A percentile compares a stretch with the other conserved stretches of the same genome.
Conservation (phyloP, 2,113 vertebrate species). For the Pollachius pollachius region DNA sequence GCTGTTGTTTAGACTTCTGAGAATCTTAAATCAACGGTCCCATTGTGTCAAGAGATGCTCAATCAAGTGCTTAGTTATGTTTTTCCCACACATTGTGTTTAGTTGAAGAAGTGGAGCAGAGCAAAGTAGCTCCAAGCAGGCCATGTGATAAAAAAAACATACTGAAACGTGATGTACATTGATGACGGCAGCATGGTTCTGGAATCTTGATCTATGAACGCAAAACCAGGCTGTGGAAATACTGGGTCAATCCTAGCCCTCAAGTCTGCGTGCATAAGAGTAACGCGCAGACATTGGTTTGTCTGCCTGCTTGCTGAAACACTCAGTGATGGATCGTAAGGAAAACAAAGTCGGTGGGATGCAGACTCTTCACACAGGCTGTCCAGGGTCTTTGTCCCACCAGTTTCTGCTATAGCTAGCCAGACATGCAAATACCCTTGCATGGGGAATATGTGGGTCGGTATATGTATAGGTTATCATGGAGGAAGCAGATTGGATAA, state of each 20-base stretch:
- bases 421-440: too few species aligned
- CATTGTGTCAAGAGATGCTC: constrained; percentile 20
- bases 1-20: neutral
- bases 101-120: constrained; percentile 7
- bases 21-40: neutral
- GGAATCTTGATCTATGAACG: constrained; percentile 1
- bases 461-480: too few species aligned
- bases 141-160: constrained; percentile 1
- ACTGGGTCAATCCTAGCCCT: constrained; percentile 6
- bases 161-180: neutral
- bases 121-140: neutral
- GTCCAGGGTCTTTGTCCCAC: too few species aligned
- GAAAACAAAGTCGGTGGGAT: too few species aligned
- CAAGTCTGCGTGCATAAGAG: neutral
- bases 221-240: neutral
- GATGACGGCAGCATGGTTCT: neutral
- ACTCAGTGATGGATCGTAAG: too few species aligned
- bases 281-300: too few species aligned
- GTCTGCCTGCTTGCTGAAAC: too few species aligned
- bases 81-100: constrained; percentile 4
- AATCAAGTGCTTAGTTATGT: constrained; percentile 3
- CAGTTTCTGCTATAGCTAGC: too few species aligned
- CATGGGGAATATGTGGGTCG: too few species aligned
- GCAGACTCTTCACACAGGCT: too few species aligned
- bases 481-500: too few species aligned